Evolutionary conservation across 2,888 invertebrate species (phyloP), one percentile per base, ranked within the genome.

Genomic region (Pristionchus arcanus): DNA sequence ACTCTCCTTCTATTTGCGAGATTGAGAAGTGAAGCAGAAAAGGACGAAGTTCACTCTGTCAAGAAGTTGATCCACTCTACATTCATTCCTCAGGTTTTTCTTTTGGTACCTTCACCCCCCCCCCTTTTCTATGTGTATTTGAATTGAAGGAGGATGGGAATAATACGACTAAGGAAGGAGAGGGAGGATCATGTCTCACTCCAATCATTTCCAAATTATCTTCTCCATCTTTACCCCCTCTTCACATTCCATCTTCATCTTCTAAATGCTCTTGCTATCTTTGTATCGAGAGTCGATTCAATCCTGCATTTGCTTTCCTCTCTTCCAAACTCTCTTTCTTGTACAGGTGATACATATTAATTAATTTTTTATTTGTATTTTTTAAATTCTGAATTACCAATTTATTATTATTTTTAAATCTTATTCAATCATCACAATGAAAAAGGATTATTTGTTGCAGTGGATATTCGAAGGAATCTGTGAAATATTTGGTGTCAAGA

Each of bases 171-270:
- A 74, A 74, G 13, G 71, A 28, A 25, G 34, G 21, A 15, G 25
- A 34, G 19, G 31, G 77, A 31, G 34, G 31, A 21, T 37, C 42
- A 42, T 28, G 83, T 83, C 49, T 83, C 5, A 34, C 83, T 83
- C 42, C n/a, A n/a, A 28, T 49, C 16, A 13, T 28, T n/a, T n/a
- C 21, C 19, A n/a, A n/a, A 28, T 83, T 83, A 37, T 25, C 19
- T 5, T 55, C 2, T 55, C 53, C 37, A 3, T 53, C 49, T 83
- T 21, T 5, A 21, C n/a, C 53, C 37, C n/a, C 42, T 83, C 34
- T 42, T 49, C 83, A 74, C 37, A 34, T 74, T 19, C 74, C 74
- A 4, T 74, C 74, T 21, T 37, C 74, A 37, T 74, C 77, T 55
- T 83, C 83, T 2, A 25, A 9, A 25, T 83, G 55, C 16, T 15